These are phyloP conservation scores for Brachirus orientalis DNA, from an alignment of 2,113 vertebrate genomes.

Conservation along the genomic window DNA sequence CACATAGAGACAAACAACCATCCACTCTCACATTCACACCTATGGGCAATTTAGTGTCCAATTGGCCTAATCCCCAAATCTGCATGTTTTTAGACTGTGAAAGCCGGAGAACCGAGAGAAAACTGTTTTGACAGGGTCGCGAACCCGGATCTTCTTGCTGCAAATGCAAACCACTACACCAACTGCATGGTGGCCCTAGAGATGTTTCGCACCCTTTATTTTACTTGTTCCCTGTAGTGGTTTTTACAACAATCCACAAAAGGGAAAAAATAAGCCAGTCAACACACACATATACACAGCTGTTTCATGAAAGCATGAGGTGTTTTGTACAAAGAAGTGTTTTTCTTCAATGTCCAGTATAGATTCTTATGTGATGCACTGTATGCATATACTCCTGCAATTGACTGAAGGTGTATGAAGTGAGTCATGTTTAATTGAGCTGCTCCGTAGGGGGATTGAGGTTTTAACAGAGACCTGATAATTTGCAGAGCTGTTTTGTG, in stretches of 20 bases:
- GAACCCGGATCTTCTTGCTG: too few species aligned
- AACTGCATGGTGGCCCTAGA: too few species aligned
- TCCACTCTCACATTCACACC: too few species aligned
- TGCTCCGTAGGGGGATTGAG: conserved; percentile 43
- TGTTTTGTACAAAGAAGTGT: conserved; percentile 30
- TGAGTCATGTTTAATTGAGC: conserved; percentile 51
- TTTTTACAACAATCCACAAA: conserved; percentile 22
- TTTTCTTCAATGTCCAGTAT: conserved; percentile 48
- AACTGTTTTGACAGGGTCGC: too few species aligned
- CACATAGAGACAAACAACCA: too few species aligned
- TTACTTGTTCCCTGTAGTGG: conserved; percentile 11
- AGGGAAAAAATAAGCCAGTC: conserved; percentile 10
- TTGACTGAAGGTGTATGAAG: conserved; percentile 55
- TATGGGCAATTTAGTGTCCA: too few species aligned
- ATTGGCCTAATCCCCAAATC: too few species aligned
- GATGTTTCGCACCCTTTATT: conserved; percentile 41
- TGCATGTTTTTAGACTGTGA: too few species aligned
- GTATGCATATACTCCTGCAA: conserved; percentile 8
- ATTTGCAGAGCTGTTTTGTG: conserved; percentile 9
- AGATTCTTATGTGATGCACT: conserved; percentile 28
- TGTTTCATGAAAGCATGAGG: conserved; percentile 27
- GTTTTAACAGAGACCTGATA: conserved; percentile 17
- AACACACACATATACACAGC: conserved; percentile 3
- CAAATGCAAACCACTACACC: too few species aligned
- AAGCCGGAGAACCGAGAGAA: too few species aligned